Evolutionary conservation across 2,113 vertebrate genomes (phyloP).

Genomic region (Eubucco bourcierii): DNA sequence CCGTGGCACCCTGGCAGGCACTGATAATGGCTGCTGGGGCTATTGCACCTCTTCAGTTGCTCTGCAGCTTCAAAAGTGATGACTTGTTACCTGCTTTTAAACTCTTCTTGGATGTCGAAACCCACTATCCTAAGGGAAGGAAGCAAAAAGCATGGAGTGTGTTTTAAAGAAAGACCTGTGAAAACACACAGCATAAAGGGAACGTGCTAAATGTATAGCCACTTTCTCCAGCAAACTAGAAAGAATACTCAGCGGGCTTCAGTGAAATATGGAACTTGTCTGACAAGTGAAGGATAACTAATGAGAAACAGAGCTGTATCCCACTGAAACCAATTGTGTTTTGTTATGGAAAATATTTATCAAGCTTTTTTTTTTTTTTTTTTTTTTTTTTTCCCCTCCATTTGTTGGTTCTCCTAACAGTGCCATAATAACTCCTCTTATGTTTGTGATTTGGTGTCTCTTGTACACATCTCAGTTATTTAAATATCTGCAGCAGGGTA

Average conservation of each 20-base stretch:
- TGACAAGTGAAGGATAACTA: slow-evolving; percentile 72
- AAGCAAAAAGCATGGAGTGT: slow-evolving; percentile 45
- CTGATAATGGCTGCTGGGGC: slow-evolving; percentile 73
- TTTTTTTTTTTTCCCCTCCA: neutral
- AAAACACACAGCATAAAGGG: slow-evolving; percentile 56
- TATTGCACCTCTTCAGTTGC: slow-evolving; percentile 54
- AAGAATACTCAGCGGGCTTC: slow-evolving; percentile 62
- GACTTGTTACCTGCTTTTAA: slow-evolving; percentile 67
- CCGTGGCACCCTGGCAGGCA: slow-evolving; percentile 71
- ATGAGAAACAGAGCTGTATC: slow-evolving; percentile 70
- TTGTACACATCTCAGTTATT: slow-evolving; percentile 17
- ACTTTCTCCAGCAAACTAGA: slow-evolving; percentile 52
- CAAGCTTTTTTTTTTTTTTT: slow-evolving; percentile 48
- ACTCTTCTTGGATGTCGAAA: slow-evolving; percentile 70
- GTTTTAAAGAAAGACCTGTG: slow-evolving; percentile 71
- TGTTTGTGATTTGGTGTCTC: neutral
- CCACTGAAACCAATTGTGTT: slow-evolving; percentile 75
- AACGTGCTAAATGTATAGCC: slow-evolving; percentile 57
- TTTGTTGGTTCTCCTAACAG: slow-evolving; percentile 68
- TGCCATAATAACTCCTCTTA: slow-evolving; percentile 29
- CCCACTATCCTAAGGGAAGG: slow-evolving; percentile 62
- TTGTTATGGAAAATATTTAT: slow-evolving; percentile 77
- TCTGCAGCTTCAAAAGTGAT: slow-evolving; percentile 63
- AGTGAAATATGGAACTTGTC: slow-evolving; percentile 66
- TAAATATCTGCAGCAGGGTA: neutral